These are phyloP conservation scores for Augiades crinisus DNA, from an alignment of 2,888 invertebrate species.

Conservation along the genomic window DNA sequence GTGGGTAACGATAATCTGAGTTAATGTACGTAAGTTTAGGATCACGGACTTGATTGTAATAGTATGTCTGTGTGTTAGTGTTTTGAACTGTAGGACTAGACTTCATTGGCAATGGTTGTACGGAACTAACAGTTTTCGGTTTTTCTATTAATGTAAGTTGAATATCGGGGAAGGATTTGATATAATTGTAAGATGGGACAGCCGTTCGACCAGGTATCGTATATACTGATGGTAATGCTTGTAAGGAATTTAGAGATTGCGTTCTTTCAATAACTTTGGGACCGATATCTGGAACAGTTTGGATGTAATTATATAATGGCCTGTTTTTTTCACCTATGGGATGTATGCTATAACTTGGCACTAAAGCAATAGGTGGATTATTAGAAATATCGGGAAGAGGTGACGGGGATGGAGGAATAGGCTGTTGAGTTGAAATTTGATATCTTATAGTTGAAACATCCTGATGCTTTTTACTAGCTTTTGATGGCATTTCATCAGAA, in stretches of 20 bases:
- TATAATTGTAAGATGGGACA: too few relatives aligned
- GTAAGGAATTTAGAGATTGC: slow-evolving; percentile 12
- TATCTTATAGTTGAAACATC: slow-evolving; percentile 6
- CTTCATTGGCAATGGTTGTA: too few relatives aligned
- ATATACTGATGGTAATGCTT: slow-evolving; percentile 19
- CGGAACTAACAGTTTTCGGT: too few relatives aligned
- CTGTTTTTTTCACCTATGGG: background rate
- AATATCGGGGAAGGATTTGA: too few relatives aligned
- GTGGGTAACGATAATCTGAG: background rate
- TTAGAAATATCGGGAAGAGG: background rate
- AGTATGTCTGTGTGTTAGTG: slow-evolving; percentile 15
- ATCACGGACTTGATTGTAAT: slow-evolving; percentile 30
- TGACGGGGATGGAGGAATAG: background rate
- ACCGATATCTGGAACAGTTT: background rate
- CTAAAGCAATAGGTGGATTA: background rate
- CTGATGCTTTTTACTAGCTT: background rate
- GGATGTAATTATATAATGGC: background rate
- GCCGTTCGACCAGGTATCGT: too few relatives aligned
- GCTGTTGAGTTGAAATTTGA: background rate
- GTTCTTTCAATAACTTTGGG: slow-evolving; percentile 10
- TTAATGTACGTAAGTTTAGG: slow-evolving; percentile 21
- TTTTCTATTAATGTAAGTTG: too few relatives aligned
- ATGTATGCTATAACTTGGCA: slow-evolving; percentile 7
- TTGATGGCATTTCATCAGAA: background rate
- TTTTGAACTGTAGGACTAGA: slow-evolving; percentile 30